These are phyloP conservation scores for Eulimnadia texana DNA, from an alignment of 1,140 invertebrate species.

Conservation along the genomic window DNA sequence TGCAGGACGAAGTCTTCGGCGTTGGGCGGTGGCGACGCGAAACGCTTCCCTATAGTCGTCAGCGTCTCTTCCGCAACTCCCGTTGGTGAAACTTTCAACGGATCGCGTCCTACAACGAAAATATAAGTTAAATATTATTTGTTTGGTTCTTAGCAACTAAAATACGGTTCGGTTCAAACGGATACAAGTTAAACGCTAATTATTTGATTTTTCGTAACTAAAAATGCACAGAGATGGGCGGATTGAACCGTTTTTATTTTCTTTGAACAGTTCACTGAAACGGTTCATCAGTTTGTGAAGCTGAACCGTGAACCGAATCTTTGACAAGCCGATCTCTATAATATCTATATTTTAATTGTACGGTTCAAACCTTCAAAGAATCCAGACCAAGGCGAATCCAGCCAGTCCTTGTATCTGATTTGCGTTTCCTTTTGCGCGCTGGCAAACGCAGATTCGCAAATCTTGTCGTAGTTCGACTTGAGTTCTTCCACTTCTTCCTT, in stretches of 20 bases:
- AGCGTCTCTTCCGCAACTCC: constrained; percentile 86
- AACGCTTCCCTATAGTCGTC: constrained; percentile 79
- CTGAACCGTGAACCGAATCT: too few species aligned
- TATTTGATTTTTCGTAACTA: too few species aligned
- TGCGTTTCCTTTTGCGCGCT: constrained; percentile 85
- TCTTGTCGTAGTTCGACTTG: constrained; percentile 84
- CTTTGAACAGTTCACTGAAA: too few species aligned
- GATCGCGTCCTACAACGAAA: constrained; percentile 57
- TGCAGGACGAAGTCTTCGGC: constrained; percentile 90
- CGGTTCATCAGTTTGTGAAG: too few species aligned
- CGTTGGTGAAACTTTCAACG: constrained; percentile 68
- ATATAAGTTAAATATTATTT: background rate
- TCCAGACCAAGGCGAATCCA: constrained; percentile 97
- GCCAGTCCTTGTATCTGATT: constrained; percentile 95
- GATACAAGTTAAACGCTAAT: too few species aligned
- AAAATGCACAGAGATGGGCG: too few species aligned
- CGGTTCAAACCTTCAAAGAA: constrained; percentile 73
- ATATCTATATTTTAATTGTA: too few species aligned
- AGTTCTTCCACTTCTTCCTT: constrained; percentile 81
- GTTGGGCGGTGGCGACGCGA: constrained; percentile 82
- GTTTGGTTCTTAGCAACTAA: too few species aligned
- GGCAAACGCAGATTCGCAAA: constrained; percentile 87
- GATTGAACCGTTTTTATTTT: too few species aligned
- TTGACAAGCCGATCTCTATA: too few species aligned
- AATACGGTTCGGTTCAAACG: too few species aligned